Evolutionary conservation across 2,113 vertebrate species (phyloP).

Genomic region (Entelurus aequoreus): DNA sequence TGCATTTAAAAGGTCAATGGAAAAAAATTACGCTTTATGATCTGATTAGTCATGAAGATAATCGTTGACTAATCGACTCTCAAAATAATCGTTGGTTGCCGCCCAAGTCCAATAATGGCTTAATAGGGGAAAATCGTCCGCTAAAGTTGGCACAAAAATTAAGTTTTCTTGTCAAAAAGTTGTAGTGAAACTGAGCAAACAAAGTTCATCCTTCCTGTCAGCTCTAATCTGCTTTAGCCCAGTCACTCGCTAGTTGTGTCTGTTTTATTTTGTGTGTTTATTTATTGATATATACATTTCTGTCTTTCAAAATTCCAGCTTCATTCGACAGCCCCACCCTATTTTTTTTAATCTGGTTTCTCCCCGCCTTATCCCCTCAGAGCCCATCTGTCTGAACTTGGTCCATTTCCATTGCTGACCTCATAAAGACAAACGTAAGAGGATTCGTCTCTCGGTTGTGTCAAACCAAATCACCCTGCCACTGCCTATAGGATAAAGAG

Average conservation of each 20-base stretch:
- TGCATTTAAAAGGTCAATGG: too few species aligned
- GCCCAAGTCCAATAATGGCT: too few species aligned
- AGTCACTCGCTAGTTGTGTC: conserved; percentile 2
- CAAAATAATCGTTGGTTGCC: too few species aligned
- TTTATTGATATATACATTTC: conserved; percentile 31
- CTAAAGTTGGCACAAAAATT: background rate
- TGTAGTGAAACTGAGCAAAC: background rate
- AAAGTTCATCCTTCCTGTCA: conserved; percentile 9
- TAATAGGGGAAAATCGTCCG: background rate
- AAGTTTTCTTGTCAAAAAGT: background rate
- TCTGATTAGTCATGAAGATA: too few species aligned
- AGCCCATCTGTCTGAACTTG: conserved; percentile 60
- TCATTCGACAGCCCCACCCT: background rate
- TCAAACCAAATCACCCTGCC: conserved; percentile 56
- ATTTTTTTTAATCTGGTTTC: background rate
- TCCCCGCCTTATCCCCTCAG: conserved; percentile 41
- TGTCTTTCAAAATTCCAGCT: conserved; percentile 14
- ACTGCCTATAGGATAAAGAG: conserved; percentile 61
- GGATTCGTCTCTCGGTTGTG: conserved; percentile 61
- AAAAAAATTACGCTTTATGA: too few species aligned
- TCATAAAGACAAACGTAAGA: conserved; percentile 66
- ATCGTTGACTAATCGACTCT: too few species aligned
- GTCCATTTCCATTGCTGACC: conserved; percentile 64
- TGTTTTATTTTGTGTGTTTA: conserved; percentile 7
- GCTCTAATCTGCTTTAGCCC: conserved; percentile 25